A percentile compares a stretch with the other conserved stretches of the same genome.
These are phyloP conservation scores for Lycaon pictus DNA, from an alignment of 2,113 vertebrate genomes.

Conservation along the genomic window DNA sequence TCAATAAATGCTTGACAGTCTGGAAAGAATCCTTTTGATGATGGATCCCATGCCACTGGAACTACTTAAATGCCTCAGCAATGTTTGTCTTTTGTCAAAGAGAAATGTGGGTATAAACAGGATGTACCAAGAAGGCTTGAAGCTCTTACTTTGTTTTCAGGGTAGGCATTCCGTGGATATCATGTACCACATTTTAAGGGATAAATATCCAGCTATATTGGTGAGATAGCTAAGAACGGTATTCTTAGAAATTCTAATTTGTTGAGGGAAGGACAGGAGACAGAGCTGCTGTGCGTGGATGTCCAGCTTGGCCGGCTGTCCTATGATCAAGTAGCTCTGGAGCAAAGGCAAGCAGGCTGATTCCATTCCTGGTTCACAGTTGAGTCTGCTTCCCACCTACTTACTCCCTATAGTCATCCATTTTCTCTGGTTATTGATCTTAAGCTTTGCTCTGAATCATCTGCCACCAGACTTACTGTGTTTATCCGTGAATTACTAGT, in stretches of 20 bases:
- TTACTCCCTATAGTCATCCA: not conserved
- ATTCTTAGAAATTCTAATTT: slow-evolving; percentile 22
- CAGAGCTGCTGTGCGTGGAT: not conserved
- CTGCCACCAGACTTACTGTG: not conserved
- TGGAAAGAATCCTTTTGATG: slow-evolving; percentile 59
- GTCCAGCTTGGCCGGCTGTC: not conserved
- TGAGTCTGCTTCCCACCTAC: not conserved
- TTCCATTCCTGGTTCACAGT: not conserved
- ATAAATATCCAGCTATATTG: not conserved
- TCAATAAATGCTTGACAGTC: slow-evolving; percentile 60
- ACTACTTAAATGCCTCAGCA: slow-evolving; percentile 55
- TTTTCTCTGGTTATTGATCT: not conserved
- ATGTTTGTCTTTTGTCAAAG: slow-evolving; percentile 56
- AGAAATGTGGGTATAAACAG: slow-evolving; percentile 43
- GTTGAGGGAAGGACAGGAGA: not conserved
- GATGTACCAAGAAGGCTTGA: not conserved
- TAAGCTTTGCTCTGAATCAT: not conserved
- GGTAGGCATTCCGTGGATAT: not conserved
- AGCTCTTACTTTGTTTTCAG: slow-evolving; percentile 24
- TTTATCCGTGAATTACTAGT: slow-evolving; percentile 30
- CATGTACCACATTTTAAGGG: not conserved
- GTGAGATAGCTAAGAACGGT: not conserved
- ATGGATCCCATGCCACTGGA: slow-evolving; percentile 33
- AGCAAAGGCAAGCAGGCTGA: not conserved
- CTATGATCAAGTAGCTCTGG: not conserved